A percentile compares a stretch with the other conserved stretches of the same genome.
Evolutionary conservation across 2,797 vertebrate species (phyloP).

Genomic region (Melanotaenia maccullochi): DNA sequence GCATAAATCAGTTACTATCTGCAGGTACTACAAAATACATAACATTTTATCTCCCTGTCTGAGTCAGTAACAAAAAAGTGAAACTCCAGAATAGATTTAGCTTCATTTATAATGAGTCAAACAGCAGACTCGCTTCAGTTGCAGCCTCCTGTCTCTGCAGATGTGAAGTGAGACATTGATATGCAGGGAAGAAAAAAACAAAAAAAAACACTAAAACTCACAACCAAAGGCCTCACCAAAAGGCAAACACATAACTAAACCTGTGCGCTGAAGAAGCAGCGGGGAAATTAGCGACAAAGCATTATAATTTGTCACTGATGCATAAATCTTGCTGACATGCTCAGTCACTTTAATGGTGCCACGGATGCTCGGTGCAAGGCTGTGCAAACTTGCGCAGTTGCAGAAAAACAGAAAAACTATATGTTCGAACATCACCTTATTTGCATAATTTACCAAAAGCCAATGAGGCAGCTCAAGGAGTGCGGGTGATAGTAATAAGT

Average conservation of each 20-base stretch:
- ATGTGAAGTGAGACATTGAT: conserved; percentile 79
- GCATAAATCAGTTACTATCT: background rate
- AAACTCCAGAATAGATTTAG: conserved; percentile 74
- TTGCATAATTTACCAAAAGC: conserved; percentile 99
- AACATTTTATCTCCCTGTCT: conserved; percentile 9
- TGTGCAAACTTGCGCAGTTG: conserved; percentile 99
- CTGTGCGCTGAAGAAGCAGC: conserved; percentile 74
- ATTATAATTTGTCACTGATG: conserved; percentile 99
- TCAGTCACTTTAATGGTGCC: conserved; percentile 97
- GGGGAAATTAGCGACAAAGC: conserved; percentile 84
- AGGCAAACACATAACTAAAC: conserved; percentile 84
- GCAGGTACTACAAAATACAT: background rate
- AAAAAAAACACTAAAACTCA: conserved; percentile 68
- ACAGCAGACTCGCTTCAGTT: conserved; percentile 70
- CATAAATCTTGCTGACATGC: conserved; percentile 99
- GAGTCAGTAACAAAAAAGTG: conserved; percentile 37
- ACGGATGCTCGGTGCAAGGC: conserved; percentile 93
- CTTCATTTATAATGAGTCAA: conserved; percentile 71
- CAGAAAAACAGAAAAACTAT: conserved; percentile 95
- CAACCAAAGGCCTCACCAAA: conserved; percentile 80
- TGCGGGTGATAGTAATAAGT: conserved; percentile 99
- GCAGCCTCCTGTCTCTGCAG: conserved; percentile 79
- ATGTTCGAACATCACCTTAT: conserved; percentile 98
- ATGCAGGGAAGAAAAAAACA: conserved; percentile 43
- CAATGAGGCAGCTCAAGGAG: conserved; percentile 99